Conservation (phyloP, 2,888 invertebrate species). For the Adelphocoris suturalis region DNA sequence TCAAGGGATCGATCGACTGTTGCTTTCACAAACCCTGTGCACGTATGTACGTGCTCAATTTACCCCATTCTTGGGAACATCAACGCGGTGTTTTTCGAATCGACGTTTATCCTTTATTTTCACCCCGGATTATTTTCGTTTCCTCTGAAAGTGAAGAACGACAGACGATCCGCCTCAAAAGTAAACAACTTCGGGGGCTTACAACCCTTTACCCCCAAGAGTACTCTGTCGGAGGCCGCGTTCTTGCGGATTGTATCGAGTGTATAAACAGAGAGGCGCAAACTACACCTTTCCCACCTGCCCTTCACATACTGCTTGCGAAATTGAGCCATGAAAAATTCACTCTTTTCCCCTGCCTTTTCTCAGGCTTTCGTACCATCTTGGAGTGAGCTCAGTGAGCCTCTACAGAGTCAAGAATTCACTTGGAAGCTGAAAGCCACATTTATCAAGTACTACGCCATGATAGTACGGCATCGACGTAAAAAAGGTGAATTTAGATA, state of each 20-base stretch:
- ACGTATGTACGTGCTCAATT: too few species aligned
- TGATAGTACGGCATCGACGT: too few species aligned
- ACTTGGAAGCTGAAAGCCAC: background rate
- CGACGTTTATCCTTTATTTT: background rate
- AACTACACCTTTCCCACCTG: background rate
- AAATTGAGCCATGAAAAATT: constrained; percentile 14
- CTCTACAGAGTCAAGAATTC: background rate
- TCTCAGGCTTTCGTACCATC: background rate
- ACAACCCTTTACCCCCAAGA: background rate
- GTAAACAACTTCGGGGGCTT: background rate
- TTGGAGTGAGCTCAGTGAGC: background rate
- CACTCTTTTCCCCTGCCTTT: background rate
- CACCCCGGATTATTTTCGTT: background rate
- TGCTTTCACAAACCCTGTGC: too few species aligned
- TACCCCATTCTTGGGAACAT: too few species aligned
- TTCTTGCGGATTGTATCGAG: constrained; percentile 9
- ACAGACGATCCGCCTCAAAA: background rate
- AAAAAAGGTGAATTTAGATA: too few species aligned
- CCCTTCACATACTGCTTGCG: constrained; percentile 20
- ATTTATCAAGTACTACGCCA: background rate
- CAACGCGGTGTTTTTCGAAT: too few species aligned
- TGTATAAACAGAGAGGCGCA: background rate
- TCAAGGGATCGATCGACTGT: too few species aligned
- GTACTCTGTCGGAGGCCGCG: background rate
- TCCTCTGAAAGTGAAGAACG: background rate